Base-by-base conservation (phyloP, 2,113 vertebrate genomes). In the Orthonyx spaldingii region DNA sequence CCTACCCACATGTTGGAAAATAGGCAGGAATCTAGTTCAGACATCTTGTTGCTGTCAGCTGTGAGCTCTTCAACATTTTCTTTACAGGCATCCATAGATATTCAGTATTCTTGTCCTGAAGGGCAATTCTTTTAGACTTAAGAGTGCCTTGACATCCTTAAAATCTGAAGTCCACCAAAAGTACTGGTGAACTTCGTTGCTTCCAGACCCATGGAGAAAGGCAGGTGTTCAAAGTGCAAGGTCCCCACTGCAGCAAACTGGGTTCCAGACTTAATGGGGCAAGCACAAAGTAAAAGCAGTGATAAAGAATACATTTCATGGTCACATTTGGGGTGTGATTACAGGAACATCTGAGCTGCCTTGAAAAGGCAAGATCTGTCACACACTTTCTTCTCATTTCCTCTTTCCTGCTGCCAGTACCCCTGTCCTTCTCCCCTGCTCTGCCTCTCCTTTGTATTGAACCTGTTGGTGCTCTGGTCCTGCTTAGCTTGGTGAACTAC, bases 21-120 rank as follows among this genome's bases (percentile, higher is more conserved):
- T 4, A 85, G 21, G 16, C 39, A 87, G 68, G 60, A 44, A 64
- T 91, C 37, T 71, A 33, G 18, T 68, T 75, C 32, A 72, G 56
- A n/a, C 23, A 82, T 77, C 70, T n/a, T 80, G 80, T 83, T 93
- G 17, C 30, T 85, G 70, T 89, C 77, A 91, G 28, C 57, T 84
- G 24, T 52, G 81, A 94, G 52, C 19, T 87, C 50, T 89, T 87
- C 32, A 79, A 53, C 18, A 80, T 87, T 91, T 89, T 89, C 35
- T 83, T 82, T 91, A 95, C 41, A 21, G 71, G 47, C 22, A 52
- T 19, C 50, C 20, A 85, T 95, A 91, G 95, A 94, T 90, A 96
- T 94, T 94, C 90, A 91, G 33, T 53, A 16, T 44, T 83, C 49
- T 85, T 93, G 70, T 77, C 71, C 46, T 70, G 39, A 88, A 90